Conservation (phyloP, 2,113 vertebrate genomes). For the Urocitellus parryii region DNA sequence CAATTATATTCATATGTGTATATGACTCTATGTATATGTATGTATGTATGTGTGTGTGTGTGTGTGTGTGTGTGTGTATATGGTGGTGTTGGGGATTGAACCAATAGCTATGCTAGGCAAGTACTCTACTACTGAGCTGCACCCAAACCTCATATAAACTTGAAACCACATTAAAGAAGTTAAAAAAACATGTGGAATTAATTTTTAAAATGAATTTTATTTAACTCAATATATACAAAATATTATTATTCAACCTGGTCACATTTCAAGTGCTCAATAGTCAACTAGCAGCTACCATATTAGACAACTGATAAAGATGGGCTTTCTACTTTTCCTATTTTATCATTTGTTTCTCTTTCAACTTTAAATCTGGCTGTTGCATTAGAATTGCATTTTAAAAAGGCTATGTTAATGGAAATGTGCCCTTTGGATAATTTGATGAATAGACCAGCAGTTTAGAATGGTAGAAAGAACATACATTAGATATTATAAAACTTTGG, state of each 20-base stretch:
- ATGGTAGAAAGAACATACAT: conserved; percentile 20
- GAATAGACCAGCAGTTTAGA: conserved; percentile 33
- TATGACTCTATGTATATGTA: neutral
- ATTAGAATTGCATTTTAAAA: conserved; percentile 35
- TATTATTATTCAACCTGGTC: conserved; percentile 13
- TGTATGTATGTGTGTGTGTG: neutral
- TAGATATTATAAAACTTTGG: conserved; percentile 2
- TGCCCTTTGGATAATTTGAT: conserved; percentile 60
- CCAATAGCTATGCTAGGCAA: neutral
- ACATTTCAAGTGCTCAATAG: conserved; percentile 25
- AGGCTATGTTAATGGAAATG: conserved; percentile 52
- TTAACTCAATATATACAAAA: conserved; percentile 51
- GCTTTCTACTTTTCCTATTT: conserved; percentile 35
- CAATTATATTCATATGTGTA: neutral
- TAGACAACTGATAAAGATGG: conserved; percentile 35
- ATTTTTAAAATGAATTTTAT: conserved; percentile 53
- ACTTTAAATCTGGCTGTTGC: conserved; percentile 48
- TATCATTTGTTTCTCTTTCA: conserved; percentile 47
- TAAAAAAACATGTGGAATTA: conserved; percentile 55
- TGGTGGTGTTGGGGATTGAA: neutral
- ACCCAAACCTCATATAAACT: neutral
- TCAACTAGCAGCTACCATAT: neutral
- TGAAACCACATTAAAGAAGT: conserved; percentile 6
- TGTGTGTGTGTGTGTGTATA: neutral
- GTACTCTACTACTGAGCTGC: neutral